A percentile compares a stretch with the other conserved stretches of the same genome.
phyloP scores from a whole-genome alignment of 2,888 invertebrate species.

The Platycheirus rosarum region DNA sequence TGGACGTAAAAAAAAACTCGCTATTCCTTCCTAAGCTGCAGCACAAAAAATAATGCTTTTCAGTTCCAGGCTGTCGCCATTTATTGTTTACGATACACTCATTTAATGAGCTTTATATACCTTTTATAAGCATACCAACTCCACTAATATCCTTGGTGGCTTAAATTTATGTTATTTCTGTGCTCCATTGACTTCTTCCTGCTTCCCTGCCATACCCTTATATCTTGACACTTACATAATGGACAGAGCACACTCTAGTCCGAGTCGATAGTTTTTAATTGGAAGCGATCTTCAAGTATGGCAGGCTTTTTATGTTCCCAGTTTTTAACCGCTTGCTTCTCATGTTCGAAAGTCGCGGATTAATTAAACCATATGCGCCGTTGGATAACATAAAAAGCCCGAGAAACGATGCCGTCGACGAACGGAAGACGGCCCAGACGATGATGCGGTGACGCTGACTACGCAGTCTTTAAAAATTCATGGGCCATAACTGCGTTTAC shows the following conservation, averaged over 20 bases:
- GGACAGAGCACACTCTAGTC: conserved; percentile 15
- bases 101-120: conserved; percentile 38
- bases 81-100: conserved; percentile 31
- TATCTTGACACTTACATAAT: conserved; percentile 23
- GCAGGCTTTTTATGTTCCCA: conserved; percentile 42
- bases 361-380: conserved; percentile 72
- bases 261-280: conserved; percentile 55
- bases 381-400: conserved; percentile 66
- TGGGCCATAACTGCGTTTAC: conserved; percentile 65
- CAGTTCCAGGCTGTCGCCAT: conserved; percentile 22
- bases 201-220: conserved; percentile 2
- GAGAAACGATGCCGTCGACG: conserved; percentile 59
- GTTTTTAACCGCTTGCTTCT: conserved; percentile 34
- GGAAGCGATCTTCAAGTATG: conserved; percentile 54
- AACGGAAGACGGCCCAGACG: neutral
- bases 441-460: conserved; percentile 7
- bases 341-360: conserved; percentile 62
- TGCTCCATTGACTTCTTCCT: conserved; percentile 30
- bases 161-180: conserved; percentile 29
- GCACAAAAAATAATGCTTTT: neutral
- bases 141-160: conserved; percentile 20
- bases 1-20: neutral
- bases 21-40: neutral
- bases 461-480: conserved; percentile 63
- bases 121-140: conserved; percentile 17